Evolutionary conservation across 2,113 vertebrate genomes (phyloP).

Genomic region (Gallinago jamesoni): DNA sequence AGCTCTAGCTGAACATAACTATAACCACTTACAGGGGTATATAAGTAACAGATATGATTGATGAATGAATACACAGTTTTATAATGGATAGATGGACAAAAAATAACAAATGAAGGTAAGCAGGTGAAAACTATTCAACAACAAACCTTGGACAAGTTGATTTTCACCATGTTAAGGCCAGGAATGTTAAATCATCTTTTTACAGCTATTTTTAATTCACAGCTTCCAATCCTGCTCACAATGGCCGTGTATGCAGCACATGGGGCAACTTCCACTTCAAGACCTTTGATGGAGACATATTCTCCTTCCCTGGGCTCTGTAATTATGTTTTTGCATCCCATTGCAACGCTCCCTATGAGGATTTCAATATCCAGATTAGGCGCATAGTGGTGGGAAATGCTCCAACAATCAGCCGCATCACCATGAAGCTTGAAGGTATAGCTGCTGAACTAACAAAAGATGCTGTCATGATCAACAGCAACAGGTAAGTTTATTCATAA

Average conservation of each 20-base stretch:
- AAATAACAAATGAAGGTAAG: not conserved
- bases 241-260: constrained; percentile 65
- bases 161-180: not conserved
- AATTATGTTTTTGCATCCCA: constrained; percentile 72
- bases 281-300: constrained; percentile 73
- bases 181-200: not conserved
- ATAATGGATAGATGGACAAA: not conserved
- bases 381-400: not conserved
- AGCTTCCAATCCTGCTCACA: constrained; percentile 72
- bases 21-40: not conserved
- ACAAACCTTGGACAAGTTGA: not conserved
- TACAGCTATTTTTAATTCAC: constrained; percentile 27
- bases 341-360: constrained; percentile 62
- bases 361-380: constrained; percentile 76
- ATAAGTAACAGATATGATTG: not conserved
- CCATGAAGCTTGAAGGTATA: constrained; percentile 68
- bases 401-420: constrained; percentile 48
- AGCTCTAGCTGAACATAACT: not conserved
- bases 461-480: constrained; percentile 41
- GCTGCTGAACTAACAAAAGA: constrained; percentile 39
- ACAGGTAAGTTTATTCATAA: constrained; percentile 51
- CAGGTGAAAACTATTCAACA: not conserved
- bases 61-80: not conserved
- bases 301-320: constrained; percentile 64
- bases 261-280: constrained; percentile 75